A percentile compares a stretch with the other conserved stretches of the same genome.
Evolutionary conservation across 2,797 vertebrate species (phyloP).

Genomic region (Cryptoprocta ferox): DNA sequence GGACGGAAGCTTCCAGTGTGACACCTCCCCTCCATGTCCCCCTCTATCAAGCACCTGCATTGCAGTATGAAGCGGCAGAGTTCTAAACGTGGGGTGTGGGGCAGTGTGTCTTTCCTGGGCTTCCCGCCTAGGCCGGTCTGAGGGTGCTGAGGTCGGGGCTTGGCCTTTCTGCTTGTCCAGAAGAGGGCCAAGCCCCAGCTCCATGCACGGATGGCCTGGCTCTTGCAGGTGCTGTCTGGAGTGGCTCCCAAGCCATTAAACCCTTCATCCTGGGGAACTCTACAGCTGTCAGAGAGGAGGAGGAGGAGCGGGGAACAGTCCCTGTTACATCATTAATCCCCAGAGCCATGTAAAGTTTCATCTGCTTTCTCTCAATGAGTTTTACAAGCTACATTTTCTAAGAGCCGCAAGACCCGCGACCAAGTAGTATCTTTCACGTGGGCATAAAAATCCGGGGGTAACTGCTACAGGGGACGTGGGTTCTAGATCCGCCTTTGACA

Average conservation of each 20-base stretch:
- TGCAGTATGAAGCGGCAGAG: neutral
- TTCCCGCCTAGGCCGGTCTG: neutral
- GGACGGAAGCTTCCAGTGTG: neutral
- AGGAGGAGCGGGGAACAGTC: conserved; percentile 61
- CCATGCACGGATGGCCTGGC: conserved; percentile 16
- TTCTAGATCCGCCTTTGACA: conserved; percentile 50
- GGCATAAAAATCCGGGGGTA: conserved; percentile 15
- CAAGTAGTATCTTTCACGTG: conserved; percentile 49
- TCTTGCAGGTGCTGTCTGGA: conserved; percentile 70
- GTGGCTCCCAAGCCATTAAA: conserved; percentile 68
- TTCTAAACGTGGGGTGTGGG: neutral
- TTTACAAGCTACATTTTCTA: conserved; percentile 72
- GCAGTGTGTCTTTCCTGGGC: neutral
- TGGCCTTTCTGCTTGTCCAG: conserved; percentile 23
- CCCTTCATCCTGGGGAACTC: conserved; percentile 52
- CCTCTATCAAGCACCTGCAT: neutral
- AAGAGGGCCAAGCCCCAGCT: conserved; percentile 39
- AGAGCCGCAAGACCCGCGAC: conserved; percentile 62
- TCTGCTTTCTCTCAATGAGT: conserved; percentile 79
- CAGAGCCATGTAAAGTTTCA: conserved; percentile 77
- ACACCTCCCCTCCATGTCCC: neutral
- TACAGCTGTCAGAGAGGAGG: conserved; percentile 68
- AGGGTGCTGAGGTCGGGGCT: neutral
- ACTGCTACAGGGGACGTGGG: neutral
- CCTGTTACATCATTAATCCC: conserved; percentile 76